These are phyloP conservation scores for Thera britannica DNA, from an alignment of 2,888 invertebrate species.

Conservation along the genomic window DNA sequence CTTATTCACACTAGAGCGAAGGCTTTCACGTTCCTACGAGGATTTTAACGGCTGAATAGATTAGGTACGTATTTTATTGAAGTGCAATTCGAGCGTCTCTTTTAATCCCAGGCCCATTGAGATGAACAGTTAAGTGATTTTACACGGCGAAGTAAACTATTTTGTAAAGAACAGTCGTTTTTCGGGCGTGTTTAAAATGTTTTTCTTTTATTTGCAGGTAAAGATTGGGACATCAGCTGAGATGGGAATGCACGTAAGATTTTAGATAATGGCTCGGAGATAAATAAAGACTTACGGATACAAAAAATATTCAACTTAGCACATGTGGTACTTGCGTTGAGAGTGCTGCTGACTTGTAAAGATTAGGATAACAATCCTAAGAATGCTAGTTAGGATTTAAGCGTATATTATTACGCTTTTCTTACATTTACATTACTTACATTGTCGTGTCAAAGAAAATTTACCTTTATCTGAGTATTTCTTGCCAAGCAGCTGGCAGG, in stretches of 20 bases:
- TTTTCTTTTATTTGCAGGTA: slow-evolving; percentile 61
- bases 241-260: slow-evolving; percentile 25
- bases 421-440: not conserved
- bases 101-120: slow-evolving; percentile 51
- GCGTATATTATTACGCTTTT: too few relatives aligned
- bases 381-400: not conserved
- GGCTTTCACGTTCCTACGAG: slow-evolving; percentile 29
- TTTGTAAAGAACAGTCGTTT: slow-evolving; percentile 38
- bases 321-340: slow-evolving; percentile 26
- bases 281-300: slow-evolving; percentile 16
- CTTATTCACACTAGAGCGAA: slow-evolving; percentile 12
- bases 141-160: slow-evolving; percentile 44
- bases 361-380: slow-evolving; percentile 9
- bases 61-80: slow-evolving; percentile 37
- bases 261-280: slow-evolving; percentile 32
- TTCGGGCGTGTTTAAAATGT: slow-evolving; percentile 32
- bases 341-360: slow-evolving; percentile 11
- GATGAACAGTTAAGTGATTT: slow-evolving; percentile 55
- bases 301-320: slow-evolving; percentile 28
- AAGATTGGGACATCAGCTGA: slow-evolving; percentile 46
- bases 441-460: too few relatives aligned
- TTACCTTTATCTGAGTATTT: too few relatives aligned
- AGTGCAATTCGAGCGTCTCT: slow-evolving; percentile 45
- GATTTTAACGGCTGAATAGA: slow-evolving; percentile 47
- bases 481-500: too few relatives aligned